Evolutionary conservation across 2,113 vertebrate genomes (phyloP), one percentile per base, ranked within the genome.

Genomic region (Platichthys flesus): DNA sequence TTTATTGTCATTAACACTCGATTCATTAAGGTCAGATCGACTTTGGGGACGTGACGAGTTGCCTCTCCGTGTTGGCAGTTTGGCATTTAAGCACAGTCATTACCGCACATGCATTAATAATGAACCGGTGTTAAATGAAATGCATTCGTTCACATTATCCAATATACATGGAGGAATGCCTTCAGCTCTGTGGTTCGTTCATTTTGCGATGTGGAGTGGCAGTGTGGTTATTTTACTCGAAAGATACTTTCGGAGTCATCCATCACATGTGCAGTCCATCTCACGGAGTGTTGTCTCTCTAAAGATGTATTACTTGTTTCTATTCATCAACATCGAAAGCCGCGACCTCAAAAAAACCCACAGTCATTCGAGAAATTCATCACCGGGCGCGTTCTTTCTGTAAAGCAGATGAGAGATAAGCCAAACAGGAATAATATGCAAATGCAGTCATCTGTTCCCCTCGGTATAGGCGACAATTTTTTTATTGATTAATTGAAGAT

Each of bases 401-500:
- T 49, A 77, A 82, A 63, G 20, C 66, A 83, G 76, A 81, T 55
- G 73, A 90, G 71, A 78, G 71, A 79, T 67, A 82, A 52, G 58
- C 61, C 71, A 85, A 80, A 83, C 75, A 82, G 57, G 51, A 84
- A 90, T 82, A 93, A 90, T 82, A 93, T 93, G 93, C 80, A 90
- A 89, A 94, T 91, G 62, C 47, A 21, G 72, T 92, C 81, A 79
- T 92, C 90, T 89, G 84, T 69, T 83, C 90, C 61, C 88, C 91
- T 85, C 71, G n/a, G 76, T 74, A 64, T 74, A 64, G 84, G 85
- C 56, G 62, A 72, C 71, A 3, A 76, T 83, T 92, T 89, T 89
- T 89, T 7, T 93, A 92, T 93, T 88, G 88, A 94, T 93, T 92
- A 88, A 93, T 91, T 86, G 85, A 90, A 82, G 77, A 87, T 88